Percentiles rank a stretch among this genome's conserved stretches.
phyloP scores from a whole-genome alignment of 2,797 vertebrate genomes.

The Sebastiscus albofasciatus region DNA sequence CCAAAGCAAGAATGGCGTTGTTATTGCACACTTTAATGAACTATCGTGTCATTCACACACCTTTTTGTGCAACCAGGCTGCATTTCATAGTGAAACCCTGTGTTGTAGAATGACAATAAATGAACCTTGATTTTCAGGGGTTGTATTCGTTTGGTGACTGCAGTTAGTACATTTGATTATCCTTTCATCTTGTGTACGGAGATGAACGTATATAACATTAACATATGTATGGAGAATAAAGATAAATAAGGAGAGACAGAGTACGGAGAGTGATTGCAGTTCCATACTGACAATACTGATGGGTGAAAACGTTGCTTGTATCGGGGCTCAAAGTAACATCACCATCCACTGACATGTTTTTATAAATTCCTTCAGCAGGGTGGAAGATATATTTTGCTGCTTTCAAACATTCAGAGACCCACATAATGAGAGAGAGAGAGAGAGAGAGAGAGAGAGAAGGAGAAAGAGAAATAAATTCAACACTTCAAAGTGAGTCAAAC shows the following conservation, averaged over 20 bases:
- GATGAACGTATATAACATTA: not conserved
- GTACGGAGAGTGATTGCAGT: not conserved
- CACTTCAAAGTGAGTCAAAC: slow-evolving; percentile 33
- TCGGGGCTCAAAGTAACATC: not conserved
- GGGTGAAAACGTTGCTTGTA: not conserved
- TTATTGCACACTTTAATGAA: no score
- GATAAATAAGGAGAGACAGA: not conserved
- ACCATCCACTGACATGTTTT: not conserved
- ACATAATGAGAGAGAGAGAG: slow-evolving; percentile 9
- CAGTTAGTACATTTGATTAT: not conserved
- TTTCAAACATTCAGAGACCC: slow-evolving; percentile 12
- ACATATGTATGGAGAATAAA: not conserved
- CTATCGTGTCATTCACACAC: no score
- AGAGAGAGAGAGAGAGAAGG: no score
- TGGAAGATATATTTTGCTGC: slow-evolving; percentile 4
- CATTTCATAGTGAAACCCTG: no score
- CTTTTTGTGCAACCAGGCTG: no score
- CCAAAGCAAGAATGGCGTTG: no score
- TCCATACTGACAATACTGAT: not conserved
- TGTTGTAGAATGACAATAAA: no score
- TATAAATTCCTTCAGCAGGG: not conserved
- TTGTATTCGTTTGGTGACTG: not conserved
- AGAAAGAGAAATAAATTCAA: slow-evolving; percentile 20
- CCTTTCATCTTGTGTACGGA: not conserved
- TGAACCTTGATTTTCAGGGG: no score